These are phyloP conservation scores for Nasonia giraulti DNA, from an alignment of 1,140 invertebrate genomes.

Conservation along the genomic window DNA sequence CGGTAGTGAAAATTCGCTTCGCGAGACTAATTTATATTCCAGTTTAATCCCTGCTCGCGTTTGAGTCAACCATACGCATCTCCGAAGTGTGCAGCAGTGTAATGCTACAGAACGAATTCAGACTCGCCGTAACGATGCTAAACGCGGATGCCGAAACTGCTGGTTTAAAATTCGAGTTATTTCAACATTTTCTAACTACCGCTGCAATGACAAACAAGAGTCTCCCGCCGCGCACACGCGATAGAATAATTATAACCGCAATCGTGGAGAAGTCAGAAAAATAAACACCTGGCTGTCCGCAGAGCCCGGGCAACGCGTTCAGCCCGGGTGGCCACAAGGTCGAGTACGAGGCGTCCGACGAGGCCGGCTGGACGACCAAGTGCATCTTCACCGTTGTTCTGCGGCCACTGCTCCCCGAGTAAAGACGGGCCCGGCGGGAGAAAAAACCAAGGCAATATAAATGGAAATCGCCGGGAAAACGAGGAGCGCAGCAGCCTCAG, in stretches of 20 bases:
- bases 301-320: constrained; percentile 69
- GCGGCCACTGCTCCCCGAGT: constrained; percentile 56
- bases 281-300: constrained; percentile 42
- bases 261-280: not conserved
- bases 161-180: too few species aligned
- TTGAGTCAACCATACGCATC: too few species aligned
- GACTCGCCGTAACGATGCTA: too few species aligned
- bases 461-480: constrained; percentile 63
- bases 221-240: not conserved
- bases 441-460: constrained; percentile 68
- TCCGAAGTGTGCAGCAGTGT: too few species aligned
- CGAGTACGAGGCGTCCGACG: constrained; percentile 71
- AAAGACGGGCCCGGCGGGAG: constrained; percentile 48
- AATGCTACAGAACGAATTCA: too few species aligned
- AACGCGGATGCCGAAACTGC: too few species aligned
- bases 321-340: constrained; percentile 68
- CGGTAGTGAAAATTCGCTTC: too few species aligned
- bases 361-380: constrained; percentile 72
- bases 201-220: not conserved
- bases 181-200: too few species aligned
- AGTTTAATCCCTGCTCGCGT: too few species aligned
- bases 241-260: not conserved
- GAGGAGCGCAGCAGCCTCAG: not conserved
- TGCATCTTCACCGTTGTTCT: constrained; percentile 70
- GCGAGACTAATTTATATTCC: too few species aligned